phyloP scores from a whole-genome alignment of 2,113 vertebrate genomes.

The Prolemur simus region DNA sequence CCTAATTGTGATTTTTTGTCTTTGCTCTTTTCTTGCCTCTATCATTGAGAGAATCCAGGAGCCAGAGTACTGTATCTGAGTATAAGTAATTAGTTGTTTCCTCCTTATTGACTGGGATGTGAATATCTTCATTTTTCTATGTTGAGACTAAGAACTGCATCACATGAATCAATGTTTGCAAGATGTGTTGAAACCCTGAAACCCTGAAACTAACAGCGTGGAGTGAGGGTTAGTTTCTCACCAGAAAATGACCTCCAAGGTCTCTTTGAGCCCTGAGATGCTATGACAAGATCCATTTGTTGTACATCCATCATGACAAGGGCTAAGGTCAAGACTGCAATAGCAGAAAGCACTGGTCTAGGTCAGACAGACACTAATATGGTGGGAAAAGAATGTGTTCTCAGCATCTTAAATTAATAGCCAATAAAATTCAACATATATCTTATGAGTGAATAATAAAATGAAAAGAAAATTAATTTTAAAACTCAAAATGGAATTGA shows the following conservation, averaged over 20 bases:
- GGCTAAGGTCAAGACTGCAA: not conserved
- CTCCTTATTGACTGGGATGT: not conserved
- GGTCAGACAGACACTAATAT: conserved; percentile 5
- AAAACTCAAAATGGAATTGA: conserved; percentile 1
- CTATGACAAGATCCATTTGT: not conserved
- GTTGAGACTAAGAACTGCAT: not conserved
- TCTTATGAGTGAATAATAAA: not conserved
- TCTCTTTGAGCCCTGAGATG: not conserved
- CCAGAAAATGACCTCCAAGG: conserved; percentile 33
- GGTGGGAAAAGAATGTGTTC: conserved; percentile 36
- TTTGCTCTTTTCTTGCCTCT: conserved; percentile 9
- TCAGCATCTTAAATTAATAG: not conserved
- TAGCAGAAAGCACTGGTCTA: not conserved
- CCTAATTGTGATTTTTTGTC: not conserved
- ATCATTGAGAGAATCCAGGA: not conserved
- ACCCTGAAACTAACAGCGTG: not conserved
- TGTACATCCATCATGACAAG: conserved; percentile 12
- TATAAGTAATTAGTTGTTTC: not conserved
- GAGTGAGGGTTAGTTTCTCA: conserved; percentile 19
- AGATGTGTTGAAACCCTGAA: not conserved
- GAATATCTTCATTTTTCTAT: not conserved
- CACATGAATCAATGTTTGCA: not conserved
- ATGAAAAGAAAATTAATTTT: not conserved
- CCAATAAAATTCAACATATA: conserved; percentile 6
- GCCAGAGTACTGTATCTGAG: not conserved